phyloP scores from a whole-genome alignment of 2,888 invertebrate species.

The Muscina levida region DNA sequence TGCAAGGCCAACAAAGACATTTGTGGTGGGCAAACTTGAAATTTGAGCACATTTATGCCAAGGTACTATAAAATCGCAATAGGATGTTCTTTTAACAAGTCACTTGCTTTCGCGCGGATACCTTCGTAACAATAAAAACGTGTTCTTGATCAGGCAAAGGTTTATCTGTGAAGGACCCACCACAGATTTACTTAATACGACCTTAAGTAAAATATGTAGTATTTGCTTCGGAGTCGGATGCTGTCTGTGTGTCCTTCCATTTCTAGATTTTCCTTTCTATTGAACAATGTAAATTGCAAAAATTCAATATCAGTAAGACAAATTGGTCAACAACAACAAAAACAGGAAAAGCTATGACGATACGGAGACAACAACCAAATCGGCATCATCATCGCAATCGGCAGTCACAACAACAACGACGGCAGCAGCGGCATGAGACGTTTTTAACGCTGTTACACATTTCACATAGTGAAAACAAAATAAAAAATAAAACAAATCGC shows the following conservation, averaged over 20 bases:
- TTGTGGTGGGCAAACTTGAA: no score
- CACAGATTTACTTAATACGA: neutral
- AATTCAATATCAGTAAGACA: slow-evolving; percentile 9
- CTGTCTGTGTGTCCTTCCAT: neutral
- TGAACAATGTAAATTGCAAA: neutral
- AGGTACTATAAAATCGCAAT: no score
- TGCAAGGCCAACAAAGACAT: no score
- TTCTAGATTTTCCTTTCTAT: neutral
- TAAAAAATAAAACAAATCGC: slow-evolving; percentile 39
- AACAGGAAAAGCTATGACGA: neutral
- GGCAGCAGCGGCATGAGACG: slow-evolving; percentile 45
- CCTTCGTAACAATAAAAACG: no score
- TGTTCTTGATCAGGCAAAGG: no score
- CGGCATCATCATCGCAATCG: slow-evolving; percentile 4
- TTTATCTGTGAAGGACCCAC: no score
- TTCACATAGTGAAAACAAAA: slow-evolving; percentile 54
- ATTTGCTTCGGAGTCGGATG: neutral
- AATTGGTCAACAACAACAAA: slow-evolving; percentile 9
- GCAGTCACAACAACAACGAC: neutral
- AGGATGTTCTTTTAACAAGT: no score
- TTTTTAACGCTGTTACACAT: slow-evolving; percentile 51
- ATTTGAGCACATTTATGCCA: no score
- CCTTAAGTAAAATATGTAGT: neutral
- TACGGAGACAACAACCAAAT: slow-evolving; percentile 4
- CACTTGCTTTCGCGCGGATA: no score